Evolutionary conservation across 2,797 vertebrate species (phyloP).

Genomic region (Nasua narica): DNA sequence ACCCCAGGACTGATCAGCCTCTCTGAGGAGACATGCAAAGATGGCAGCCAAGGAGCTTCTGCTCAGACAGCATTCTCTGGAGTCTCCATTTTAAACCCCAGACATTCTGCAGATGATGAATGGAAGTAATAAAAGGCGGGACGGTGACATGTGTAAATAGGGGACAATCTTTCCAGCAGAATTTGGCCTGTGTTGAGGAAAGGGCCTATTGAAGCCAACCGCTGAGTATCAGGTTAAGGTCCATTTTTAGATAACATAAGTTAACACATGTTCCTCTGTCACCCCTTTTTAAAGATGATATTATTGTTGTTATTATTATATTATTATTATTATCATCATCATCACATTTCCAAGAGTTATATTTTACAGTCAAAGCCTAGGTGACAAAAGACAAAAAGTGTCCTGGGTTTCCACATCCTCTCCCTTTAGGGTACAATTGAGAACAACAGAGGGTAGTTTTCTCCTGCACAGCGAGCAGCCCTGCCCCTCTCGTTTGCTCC

Average conservation of each 20-base stretch:
- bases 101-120: constrained; percentile 70
- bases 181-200: constrained; percentile 50
- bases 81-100: constrained; percentile 72
- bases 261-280: not conserved
- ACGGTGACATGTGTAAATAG: constrained; percentile 51
- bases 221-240: constrained; percentile 35
- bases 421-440: not conserved
- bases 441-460: not conserved
- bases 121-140: constrained; percentile 72
- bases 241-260: not conserved
- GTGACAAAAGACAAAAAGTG: not conserved
- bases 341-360: not conserved
- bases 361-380: constrained; percentile 3
- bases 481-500: not conserved
- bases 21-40: constrained; percentile 41
- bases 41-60: constrained; percentile 53
- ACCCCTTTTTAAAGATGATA: not conserved
- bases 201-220: not conserved
- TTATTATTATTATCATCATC: not conserved
- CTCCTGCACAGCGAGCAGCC: not conserved
- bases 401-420: not conserved
- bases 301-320: not conserved
- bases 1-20: not conserved
- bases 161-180: constrained; percentile 60
- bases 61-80: constrained; percentile 67